A percentile compares a stretch with the other conserved stretches of the same genome.
phyloP scores from a whole-genome alignment of 2,113 vertebrate genomes.

The Malurus elegans region DNA sequence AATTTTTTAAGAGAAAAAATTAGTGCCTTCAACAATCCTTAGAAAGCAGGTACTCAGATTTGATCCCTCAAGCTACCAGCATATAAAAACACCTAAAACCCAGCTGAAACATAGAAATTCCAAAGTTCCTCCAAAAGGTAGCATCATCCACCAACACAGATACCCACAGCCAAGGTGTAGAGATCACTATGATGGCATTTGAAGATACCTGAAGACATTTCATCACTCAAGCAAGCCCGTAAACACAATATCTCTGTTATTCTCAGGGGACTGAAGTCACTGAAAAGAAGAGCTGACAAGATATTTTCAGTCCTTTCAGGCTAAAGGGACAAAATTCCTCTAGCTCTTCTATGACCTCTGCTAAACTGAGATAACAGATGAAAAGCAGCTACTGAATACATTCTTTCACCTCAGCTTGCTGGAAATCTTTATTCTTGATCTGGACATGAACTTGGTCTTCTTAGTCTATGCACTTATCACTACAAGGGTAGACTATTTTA shows the following conservation, averaged over 20 bases:
- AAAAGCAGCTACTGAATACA: not conserved
- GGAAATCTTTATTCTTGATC: not conserved
- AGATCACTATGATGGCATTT: not conserved
- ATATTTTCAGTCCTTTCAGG: not conserved
- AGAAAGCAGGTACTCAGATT: not conserved
- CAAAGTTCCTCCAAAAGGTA: not conserved
- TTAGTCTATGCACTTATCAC: not conserved
- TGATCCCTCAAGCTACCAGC: not conserved
- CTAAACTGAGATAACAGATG: not conserved
- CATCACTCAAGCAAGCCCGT: not conserved
- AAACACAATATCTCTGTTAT: fast-evolving
- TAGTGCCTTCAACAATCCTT: not conserved
- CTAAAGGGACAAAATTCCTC: not conserved
- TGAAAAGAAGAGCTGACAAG: not conserved
- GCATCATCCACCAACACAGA: not conserved
- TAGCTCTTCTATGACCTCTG: not conserved
- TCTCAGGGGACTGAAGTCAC: not conserved
- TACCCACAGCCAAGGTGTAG: not conserved
- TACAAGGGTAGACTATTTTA: not conserved
- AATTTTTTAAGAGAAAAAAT: not conserved
- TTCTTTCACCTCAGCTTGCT: not conserved
- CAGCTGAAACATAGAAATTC: not conserved
- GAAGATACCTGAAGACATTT: not conserved
- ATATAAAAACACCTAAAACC: not conserved
- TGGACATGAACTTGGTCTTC: not conserved